Evolutionary conservation across 2,797 vertebrate species (phyloP), one percentile per base, ranked within the genome.

Genomic region (Threskiornis aethiopicus): DNA sequence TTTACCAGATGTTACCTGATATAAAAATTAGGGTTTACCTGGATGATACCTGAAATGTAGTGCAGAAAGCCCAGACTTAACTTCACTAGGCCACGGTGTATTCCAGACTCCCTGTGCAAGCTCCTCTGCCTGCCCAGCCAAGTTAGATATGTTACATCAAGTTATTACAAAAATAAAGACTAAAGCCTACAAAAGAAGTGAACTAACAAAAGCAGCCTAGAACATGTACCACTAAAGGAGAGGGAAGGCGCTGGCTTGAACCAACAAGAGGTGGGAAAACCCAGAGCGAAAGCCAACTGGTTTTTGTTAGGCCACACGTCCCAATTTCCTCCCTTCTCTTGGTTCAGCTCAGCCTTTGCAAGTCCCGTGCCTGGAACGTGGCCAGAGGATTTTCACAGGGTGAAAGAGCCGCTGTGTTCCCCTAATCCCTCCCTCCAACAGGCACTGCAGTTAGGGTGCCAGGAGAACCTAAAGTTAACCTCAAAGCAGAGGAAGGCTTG

Each of bases 351-450:
- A 58, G 41, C 11, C 84, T 88, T 42, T 80, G 75, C 42, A 79
- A 41, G 54, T 41, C 61, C 82, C 14, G 1, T 3, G 5, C 46
- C 57, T 90, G 91, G 84, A 92, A 79, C 1, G 0, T 4, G 29
- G 73, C 91, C 95, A 85, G 41, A 80, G 89, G 93, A 91, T 96
- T 96, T 96, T 90, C 87, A 33, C 41, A 55, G 37, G 85, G 87
- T 92, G 73, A 97, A 97, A 96, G 83, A 90, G 67, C 71, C 87
- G 65, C 76, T 96, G 90, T 96, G 91, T 91, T 96, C 83, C 84
- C 72, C 85, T 93, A 85, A 73, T 77, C 85, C 82, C 77, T 84
- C 75, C 52, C 47, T 69, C 86, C 79, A 66, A 58, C 66, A 89
- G 0, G 0, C 47, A 46, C 37, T 39, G 84, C 77, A 81, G 57